Evolutionary conservation across 2,888 invertebrate genomes (phyloP).

Genomic region (Arge pagana): DNA sequence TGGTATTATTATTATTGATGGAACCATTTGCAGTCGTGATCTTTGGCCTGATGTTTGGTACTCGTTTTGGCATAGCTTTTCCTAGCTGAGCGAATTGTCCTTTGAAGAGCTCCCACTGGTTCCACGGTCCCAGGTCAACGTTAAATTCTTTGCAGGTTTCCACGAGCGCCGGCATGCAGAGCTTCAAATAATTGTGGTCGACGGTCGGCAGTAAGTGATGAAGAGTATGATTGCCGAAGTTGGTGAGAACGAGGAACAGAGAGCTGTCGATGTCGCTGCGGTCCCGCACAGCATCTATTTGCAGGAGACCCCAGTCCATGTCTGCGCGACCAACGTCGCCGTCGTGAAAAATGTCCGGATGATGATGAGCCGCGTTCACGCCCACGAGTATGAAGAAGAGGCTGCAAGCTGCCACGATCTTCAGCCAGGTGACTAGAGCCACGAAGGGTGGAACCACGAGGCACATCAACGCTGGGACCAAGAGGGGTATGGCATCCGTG

Average conservation of each 20-base stretch:
- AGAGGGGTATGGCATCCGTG: slow-evolving; percentile 49
- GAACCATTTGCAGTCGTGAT: too few relatives aligned
- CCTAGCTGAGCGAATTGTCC: slow-evolving; percentile 70
- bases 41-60: slow-evolving; percentile 43
- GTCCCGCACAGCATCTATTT: slow-evolving; percentile 76
- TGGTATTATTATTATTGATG: too few relatives aligned
- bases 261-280: slow-evolving; percentile 70
- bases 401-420: slow-evolving; percentile 63
- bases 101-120: slow-evolving; percentile 66
- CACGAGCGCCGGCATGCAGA: slow-evolving; percentile 67
- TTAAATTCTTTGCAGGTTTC: slow-evolving; percentile 71
- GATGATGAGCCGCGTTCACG: slow-evolving; percentile 78
- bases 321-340: slow-evolving; percentile 68
- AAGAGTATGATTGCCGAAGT: slow-evolving; percentile 77
- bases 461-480: slow-evolving; percentile 59
- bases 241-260: slow-evolving; percentile 70
- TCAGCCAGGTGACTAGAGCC: slow-evolving; percentile 62
- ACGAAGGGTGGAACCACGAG: slow-evolving; percentile 45
- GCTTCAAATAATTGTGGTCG: slow-evolving; percentile 73
- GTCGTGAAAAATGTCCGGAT: slow-evolving; percentile 78
- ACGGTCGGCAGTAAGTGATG: slow-evolving; percentile 83
- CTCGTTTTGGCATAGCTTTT: slow-evolving; percentile 59
- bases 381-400: slow-evolving; percentile 68
- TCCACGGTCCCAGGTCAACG: slow-evolving; percentile 52
- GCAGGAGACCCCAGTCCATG: slow-evolving; percentile 78